Evolutionary conservation across 2,113 vertebrate genomes (phyloP).

Genomic region (Atractosteus spatula): DNA sequence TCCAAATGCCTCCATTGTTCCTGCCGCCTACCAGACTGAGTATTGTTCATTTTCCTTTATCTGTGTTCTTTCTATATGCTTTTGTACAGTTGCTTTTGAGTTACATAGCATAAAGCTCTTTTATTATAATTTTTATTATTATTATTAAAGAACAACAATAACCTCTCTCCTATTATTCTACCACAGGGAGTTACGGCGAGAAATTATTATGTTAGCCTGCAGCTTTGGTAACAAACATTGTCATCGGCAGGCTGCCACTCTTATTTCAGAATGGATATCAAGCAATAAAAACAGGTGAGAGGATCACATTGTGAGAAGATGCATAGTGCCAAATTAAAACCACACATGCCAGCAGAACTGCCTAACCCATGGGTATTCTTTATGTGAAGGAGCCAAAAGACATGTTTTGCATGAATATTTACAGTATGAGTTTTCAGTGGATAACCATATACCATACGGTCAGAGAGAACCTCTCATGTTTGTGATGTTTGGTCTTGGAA

Average conservation of each 20-base stretch:
- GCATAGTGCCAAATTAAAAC: neutral
- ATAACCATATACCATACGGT: no score
- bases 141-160: no score
- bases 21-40: conserved; percentile 89
- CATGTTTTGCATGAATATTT: no score
- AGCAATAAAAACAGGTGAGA: conserved; percentile 92
- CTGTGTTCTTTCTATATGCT: conserved; percentile 13
- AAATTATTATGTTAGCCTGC: conserved; percentile 93
- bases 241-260: conserved; percentile 86
- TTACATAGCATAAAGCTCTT: neutral
- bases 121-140: neutral
- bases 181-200: conserved; percentile 83
- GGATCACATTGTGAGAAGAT: conserved; percentile 5
- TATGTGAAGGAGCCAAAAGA: no score
- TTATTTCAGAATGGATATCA: conserved; percentile 97
- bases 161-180: conserved; percentile 9
- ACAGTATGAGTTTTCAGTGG: no score
- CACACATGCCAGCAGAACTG: neutral
- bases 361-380: no score
- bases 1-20: conserved; percentile 78
- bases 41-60: conserved; percentile 54
- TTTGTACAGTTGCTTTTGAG: conserved; percentile 11
- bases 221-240: conserved; percentile 97
- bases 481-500: no score
- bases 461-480: no score